These are phyloP conservation scores for Plumapathes pennacea DNA, from an alignment of 92 coral and sea anemone genomes.

Conservation along the genomic window DNA sequence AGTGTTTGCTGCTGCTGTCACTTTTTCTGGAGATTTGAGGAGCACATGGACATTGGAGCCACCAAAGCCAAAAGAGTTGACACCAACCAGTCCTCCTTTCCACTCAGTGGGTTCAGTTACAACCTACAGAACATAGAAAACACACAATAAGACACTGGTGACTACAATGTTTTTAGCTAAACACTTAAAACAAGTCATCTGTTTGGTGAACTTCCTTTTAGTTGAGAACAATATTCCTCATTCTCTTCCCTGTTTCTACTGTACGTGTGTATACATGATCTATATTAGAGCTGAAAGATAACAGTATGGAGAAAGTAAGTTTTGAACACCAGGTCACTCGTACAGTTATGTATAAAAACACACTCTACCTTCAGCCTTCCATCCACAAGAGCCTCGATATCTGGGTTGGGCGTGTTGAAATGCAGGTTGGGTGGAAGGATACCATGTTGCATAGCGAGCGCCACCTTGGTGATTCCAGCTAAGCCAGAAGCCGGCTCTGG, in stretches of 20 bases:
- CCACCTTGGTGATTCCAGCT: conserved; percentile 73
- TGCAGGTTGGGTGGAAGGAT: conserved; percentile 74
- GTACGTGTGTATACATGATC: too few species aligned
- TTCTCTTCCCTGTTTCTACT: too few species aligned
- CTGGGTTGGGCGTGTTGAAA: conserved; percentile 76
- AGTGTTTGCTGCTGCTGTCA: neutral
- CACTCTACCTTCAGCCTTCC: conserved; percentile 65
- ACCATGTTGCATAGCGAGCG: conserved; percentile 75
- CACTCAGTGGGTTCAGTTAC: conserved; percentile 72
- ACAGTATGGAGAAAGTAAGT: too few species aligned
- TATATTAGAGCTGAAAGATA: too few species aligned
- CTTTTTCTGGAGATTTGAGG: conserved; percentile 54
- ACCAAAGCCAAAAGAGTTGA: conserved; percentile 87
- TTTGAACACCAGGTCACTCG: too few species aligned
- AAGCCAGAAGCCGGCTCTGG: conserved; percentile 86
- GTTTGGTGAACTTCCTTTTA: too few species aligned
- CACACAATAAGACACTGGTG: too few species aligned
- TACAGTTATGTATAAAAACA: too few species aligned
- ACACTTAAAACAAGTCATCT: too few species aligned
- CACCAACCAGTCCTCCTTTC: conserved; percentile 80
- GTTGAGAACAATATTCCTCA: too few species aligned
- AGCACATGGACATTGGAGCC: conserved; percentile 85
- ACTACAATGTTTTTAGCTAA: too few species aligned
- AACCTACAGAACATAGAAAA: conserved; percentile 49
- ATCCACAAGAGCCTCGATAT: conserved; percentile 67